Conservation (phyloP, 2,888 invertebrate species). For the Sthenelais limicola region DNA sequence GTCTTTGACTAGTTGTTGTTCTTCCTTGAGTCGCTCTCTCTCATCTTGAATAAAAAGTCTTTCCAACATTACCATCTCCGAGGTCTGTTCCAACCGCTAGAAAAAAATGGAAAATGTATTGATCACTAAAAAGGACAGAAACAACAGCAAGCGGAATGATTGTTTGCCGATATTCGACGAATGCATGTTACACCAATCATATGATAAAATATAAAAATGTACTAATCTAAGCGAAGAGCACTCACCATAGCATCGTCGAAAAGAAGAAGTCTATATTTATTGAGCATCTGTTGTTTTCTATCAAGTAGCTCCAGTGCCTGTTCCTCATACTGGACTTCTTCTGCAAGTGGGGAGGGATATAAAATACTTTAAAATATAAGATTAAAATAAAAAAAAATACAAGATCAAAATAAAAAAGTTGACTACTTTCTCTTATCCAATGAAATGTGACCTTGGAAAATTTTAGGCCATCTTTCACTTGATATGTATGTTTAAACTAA, state of each 20-base stretch:
- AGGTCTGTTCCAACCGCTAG: conserved; percentile 82
- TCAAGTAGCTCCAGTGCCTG: conserved; percentile 77
- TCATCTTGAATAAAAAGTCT: conserved; percentile 83
- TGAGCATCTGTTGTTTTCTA: conserved; percentile 81
- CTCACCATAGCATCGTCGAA: conserved; percentile 85
- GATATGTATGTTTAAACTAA: neutral
- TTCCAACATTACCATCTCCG: conserved; percentile 85
- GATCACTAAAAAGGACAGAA: neutral
- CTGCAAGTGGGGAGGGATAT: conserved; percentile 46
- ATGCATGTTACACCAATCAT: neutral
- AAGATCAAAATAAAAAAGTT: no score
- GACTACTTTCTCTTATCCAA: no score
- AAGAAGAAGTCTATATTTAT: conserved; percentile 82
- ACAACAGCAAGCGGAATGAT: neutral
- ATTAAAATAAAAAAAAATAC: no score
- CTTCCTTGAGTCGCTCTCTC: conserved; percentile 76
- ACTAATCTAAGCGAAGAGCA: neutral
- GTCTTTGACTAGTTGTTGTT: conserved; percentile 61
- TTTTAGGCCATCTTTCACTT: neutral
- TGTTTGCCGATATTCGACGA: neutral
- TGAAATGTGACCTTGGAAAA: no score
- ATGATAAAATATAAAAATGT: neutral
- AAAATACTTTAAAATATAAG: neutral
- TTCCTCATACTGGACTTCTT: conserved; percentile 63
- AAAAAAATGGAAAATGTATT: conserved; percentile 49